Percentiles rank a stretch among this genome's conserved stretches.
Conservation (phyloP, 2,797 vertebrate genomes). For the Martes flavigula region DNA sequence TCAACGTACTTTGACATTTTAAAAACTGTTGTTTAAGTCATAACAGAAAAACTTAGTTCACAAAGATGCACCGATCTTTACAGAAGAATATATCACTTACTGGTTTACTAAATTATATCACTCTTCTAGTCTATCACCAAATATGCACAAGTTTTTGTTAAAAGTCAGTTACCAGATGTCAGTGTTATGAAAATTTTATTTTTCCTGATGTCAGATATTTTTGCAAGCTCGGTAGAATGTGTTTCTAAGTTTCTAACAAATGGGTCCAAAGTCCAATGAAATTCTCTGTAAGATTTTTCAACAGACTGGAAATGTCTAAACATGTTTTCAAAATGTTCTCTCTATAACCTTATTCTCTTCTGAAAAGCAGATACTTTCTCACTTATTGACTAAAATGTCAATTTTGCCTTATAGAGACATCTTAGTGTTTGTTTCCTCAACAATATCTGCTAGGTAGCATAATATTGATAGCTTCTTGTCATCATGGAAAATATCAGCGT, state of each 20-base stretch:
- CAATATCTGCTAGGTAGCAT: neutral
- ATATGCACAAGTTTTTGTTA: neutral
- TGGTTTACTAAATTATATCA: neutral
- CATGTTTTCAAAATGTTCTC: conserved; percentile 16
- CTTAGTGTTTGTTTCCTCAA: neutral
- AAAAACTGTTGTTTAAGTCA: neutral
- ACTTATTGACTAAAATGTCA: neutral
- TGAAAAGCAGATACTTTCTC: neutral
- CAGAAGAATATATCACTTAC: neutral
- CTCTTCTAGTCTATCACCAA: neutral
- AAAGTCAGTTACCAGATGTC: neutral
- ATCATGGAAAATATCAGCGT: neutral
- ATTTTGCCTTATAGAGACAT: neutral
- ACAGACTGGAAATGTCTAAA: neutral
- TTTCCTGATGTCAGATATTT: neutral
- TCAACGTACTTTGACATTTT: neutral
- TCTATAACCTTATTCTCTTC: neutral
- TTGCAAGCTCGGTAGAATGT: conserved; percentile 29
- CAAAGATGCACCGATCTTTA: neutral
- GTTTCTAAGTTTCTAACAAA: conserved; percentile 8
- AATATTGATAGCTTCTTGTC: neutral
- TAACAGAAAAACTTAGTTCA: conserved; percentile 30
- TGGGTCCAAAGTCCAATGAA: neutral
- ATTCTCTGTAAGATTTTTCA: conserved; percentile 33
- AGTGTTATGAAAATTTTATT: neutral